phyloP scores from a whole-genome alignment of 2,113 vertebrate genomes.

The Lanius ludovicianus region DNA sequence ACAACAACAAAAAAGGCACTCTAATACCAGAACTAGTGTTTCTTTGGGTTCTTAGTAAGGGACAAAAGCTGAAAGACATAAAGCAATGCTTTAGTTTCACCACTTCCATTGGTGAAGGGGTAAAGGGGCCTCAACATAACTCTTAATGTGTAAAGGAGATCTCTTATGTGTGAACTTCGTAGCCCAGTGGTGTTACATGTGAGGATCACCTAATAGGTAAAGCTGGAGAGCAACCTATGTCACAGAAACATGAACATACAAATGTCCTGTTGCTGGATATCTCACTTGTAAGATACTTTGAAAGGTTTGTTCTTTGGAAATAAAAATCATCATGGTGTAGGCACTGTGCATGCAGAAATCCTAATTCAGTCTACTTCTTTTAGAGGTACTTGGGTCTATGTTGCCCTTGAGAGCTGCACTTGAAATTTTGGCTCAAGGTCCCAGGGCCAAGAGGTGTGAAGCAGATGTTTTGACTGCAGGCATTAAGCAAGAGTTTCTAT shows the following conservation, averaged over 20 bases:
- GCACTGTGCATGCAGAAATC: neutral
- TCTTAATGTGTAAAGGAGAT: neutral
- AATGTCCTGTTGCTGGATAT: neutral
- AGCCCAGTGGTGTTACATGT: neutral
- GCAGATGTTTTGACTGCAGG: neutral
- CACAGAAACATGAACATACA: neutral
- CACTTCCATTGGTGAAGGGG: rapidly evolving
- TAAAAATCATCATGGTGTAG: rapidly evolving
- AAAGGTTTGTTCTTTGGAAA: neutral
- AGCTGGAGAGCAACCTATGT: neutral
- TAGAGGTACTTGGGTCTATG: neutral
- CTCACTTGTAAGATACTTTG: neutral
- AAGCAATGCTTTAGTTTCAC: neutral
- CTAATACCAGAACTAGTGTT: neutral
- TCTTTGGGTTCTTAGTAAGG: neutral
- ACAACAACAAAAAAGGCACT: neutral
- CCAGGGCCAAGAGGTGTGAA: neutral
- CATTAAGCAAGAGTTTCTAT: neutral
- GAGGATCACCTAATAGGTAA: neutral
- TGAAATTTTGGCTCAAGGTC: neutral
- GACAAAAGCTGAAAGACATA: neutral
- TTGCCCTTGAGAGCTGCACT: neutral
- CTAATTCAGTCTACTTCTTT: neutral
- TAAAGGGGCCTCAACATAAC: neutral
- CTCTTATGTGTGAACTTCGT: neutral